Conservation (phyloP, 2,888 invertebrate genomes). For the Papilio protenor region DNA sequence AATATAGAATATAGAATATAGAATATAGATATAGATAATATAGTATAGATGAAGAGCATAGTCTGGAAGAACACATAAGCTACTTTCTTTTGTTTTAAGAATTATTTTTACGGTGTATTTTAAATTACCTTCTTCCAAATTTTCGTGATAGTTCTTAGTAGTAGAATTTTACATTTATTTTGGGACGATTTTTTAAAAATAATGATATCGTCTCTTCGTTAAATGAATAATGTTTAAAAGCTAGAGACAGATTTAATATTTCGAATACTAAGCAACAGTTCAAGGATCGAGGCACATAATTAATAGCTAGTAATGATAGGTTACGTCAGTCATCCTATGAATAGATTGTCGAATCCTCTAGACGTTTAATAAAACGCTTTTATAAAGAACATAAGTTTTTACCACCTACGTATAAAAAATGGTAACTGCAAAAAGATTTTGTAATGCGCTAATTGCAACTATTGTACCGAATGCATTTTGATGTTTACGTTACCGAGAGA, state of each 20-base stretch:
- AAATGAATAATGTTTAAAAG: slow-evolving; percentile 1
- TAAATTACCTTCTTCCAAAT: too few relatives aligned
- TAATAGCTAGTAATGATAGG: slow-evolving; percentile 2
- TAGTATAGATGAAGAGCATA: too few relatives aligned
- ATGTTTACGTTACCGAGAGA: not conserved
- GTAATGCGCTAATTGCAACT: slow-evolving; percentile 9
- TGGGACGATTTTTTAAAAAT: not conserved
- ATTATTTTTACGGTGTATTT: too few relatives aligned
- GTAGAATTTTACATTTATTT: not conserved
- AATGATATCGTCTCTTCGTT: not conserved
- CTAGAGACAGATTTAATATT: not conserved
- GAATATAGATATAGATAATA: too few relatives aligned
- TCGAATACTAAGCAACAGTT: not conserved
- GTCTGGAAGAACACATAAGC: too few relatives aligned
- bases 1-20: too few relatives aligned
- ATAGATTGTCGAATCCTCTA: not conserved
- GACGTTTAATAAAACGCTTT: not conserved
- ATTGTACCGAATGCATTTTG: not conserved
- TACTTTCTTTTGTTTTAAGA: too few relatives aligned
- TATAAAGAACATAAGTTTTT: not conserved
- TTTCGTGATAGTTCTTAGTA: too few relatives aligned
- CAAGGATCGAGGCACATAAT: not conserved
- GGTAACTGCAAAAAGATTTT: not conserved
- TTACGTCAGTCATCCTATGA: not conserved
- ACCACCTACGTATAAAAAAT: not conserved